phyloP scores from a whole-genome alignment of 1,140 invertebrate species.

The Triops cancriformis region DNA sequence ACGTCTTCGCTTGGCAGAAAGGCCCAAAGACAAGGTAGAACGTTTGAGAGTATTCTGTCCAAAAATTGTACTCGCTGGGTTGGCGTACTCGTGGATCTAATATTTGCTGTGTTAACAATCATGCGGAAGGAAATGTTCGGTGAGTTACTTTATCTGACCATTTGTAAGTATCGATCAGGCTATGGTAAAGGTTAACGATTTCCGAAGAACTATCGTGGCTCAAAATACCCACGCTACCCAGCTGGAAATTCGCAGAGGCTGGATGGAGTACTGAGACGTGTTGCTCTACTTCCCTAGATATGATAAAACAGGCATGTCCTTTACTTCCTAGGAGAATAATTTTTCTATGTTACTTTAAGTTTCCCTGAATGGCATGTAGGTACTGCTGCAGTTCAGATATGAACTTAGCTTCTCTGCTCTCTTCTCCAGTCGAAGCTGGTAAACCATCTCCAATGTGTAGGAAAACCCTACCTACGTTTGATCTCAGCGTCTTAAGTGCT shows the following conservation, averaged over 20 bases:
- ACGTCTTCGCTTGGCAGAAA: slow-evolving; percentile 62
- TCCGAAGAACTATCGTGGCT: slow-evolving; percentile 81
- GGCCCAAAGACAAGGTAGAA: slow-evolving; percentile 51
- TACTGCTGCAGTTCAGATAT: slow-evolving; percentile 68
- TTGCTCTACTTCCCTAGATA: slow-evolving; percentile 63
- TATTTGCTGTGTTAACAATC: slow-evolving; percentile 17
- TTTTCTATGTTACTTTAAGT: slow-evolving; percentile 51
- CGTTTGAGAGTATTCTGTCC: slow-evolving; percentile 74
- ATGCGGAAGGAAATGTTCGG: neutral
- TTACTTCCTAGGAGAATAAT: slow-evolving; percentile 18
- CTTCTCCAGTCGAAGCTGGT: slow-evolving; percentile 49
- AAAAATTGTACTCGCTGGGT: slow-evolving; percentile 61
- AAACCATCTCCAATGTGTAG: slow-evolving; percentile 68
- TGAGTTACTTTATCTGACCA: slow-evolving; percentile 72
- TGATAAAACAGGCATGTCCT: slow-evolving; percentile 29
- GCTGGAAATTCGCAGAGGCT: slow-evolving; percentile 61
- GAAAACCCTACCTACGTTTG: slow-evolving; percentile 71
- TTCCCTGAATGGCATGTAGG: slow-evolving; percentile 60
- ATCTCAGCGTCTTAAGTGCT: slow-evolving; percentile 62
- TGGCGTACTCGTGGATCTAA: slow-evolving; percentile 70
- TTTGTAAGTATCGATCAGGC: slow-evolving; percentile 78
- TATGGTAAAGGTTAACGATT: slow-evolving; percentile 72
- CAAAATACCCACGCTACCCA: slow-evolving; percentile 71
- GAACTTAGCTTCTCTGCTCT: slow-evolving; percentile 66
- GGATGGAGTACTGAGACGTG: slow-evolving; percentile 58